Evolutionary conservation across 2,797 vertebrate genomes (phyloP), one percentile per base, ranked within the genome.

Genomic region (Simalia tracyae): DNA sequence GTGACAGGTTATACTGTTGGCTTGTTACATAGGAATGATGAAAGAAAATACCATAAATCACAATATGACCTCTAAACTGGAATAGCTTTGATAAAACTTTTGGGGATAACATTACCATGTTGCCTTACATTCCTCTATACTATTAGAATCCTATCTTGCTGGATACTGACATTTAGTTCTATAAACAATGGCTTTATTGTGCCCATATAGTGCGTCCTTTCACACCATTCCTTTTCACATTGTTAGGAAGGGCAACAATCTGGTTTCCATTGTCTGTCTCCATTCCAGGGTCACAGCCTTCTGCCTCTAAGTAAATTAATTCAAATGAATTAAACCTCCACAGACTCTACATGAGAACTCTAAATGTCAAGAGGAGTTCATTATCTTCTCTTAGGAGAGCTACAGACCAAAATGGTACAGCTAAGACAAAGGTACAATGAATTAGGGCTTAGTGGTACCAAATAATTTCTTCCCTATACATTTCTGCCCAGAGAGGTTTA

Each of bases 201-300:
- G 42, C 36, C 72, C 36, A 81, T 81, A 24, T 81, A 46, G 36
- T 81, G 72, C 72, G 46, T 24, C 72, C 0, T 81, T 81, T 81
- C 72, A 46, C 42, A 46, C 42, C 9, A 46, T 81, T 81, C 36
- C 46, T 81, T 81, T 81, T 81, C 72, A 24, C 72, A 66, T 46
- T 81, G 72, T 81, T 81, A 81, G 46, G 19, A 42, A 46, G 46
- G 36, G 19, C 31, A 81, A 46, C 72, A 46, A 46, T 81, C 42
- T 42, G 46, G 72, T 81, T 87, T 87, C 56, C 86, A 42, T 87
- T 87, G 46, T 81, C 3, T 89, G 15, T 9, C 72, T 95, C 92
- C 14, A 76, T 24, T 84, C 56, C 36, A 63, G 61, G 6, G 2
- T 86, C 3, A 26, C 87, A 81, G 72, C 72, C 72, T 81, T 46